These are phyloP conservation scores for Hyla sarda DNA, from an alignment of 2,113 vertebrate genomes.

Conservation along the genomic window DNA sequence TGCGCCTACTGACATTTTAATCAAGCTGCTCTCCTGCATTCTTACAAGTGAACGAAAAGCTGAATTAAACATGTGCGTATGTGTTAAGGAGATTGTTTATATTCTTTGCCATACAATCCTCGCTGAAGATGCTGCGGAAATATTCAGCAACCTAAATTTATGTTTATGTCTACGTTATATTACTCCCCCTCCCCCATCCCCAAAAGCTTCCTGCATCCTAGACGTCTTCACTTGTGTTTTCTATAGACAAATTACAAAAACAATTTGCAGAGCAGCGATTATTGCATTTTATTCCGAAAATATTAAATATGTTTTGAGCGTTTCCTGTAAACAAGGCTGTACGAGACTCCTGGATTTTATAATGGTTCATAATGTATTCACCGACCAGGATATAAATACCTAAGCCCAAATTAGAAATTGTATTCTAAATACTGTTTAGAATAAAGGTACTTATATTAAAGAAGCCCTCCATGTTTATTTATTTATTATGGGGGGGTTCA, in stretches of 20 bases:
- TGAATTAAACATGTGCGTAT: slow-evolving; percentile 67
- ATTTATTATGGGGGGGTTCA: no score
- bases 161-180: slow-evolving; percentile 28
- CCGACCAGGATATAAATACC: neutral
- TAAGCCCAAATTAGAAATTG: neutral
- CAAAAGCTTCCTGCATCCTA: neutral
- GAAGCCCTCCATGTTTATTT: no score
- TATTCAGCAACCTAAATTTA: slow-evolving; percentile 62
- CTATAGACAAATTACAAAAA: slow-evolving; percentile 6
- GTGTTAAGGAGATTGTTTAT: slow-evolving; percentile 66
- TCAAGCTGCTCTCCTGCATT: slow-evolving; percentile 62
- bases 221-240: neutral
- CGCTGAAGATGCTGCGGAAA: slow-evolving; percentile 62
- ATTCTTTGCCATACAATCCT: slow-evolving; percentile 59
- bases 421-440: neutral
- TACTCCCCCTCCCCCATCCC: neutral
- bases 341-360: neutral
- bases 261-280: slow-evolving; percentile 16
- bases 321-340: neutral
- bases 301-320: slow-evolving; percentile 26
- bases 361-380: neutral
- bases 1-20: slow-evolving; percentile 63
- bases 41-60: slow-evolving; percentile 61
- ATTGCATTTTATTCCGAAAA: slow-evolving; percentile 7
- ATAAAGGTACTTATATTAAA: neutral